Percentiles rank a stretch among this genome's conserved stretches.
These are phyloP conservation scores for Pycnonotus jocosus DNA, from an alignment of 2,113 vertebrate species.

Conservation along the genomic window DNA sequence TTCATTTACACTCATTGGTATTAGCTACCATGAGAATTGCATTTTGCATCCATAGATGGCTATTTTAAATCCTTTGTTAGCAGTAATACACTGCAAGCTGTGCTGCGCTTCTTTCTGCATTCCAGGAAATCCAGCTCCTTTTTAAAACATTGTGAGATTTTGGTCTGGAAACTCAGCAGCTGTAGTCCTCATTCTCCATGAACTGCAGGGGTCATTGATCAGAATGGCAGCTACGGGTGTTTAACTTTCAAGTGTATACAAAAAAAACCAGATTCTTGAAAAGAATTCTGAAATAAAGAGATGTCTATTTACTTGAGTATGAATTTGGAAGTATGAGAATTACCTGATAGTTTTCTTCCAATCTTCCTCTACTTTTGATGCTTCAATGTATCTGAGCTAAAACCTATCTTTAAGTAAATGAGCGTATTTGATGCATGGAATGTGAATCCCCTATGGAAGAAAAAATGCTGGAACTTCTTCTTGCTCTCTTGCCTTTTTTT, in stretches of 20 bases:
- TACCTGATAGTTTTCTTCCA: neutral
- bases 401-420: neutral
- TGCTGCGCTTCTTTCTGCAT: neutral
- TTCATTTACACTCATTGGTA: neutral
- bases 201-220: neutral
- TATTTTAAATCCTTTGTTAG: neutral
- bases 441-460: neutral
- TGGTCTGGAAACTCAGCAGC: neutral
- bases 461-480: neutral
- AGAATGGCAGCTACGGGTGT: neutral
- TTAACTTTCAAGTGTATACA: neutral
- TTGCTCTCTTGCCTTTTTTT: neutral
- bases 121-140: neutral
- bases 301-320: neutral
- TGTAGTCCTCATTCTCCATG: neutral
- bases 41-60: neutral
- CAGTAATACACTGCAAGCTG: neutral
- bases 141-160: neutral
- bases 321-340: neutral
- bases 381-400: neutral
- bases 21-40: neutral
- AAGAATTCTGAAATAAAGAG: neutral
- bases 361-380: neutral
- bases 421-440: neutral
- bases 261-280: neutral